Evolutionary conservation across 2,888 invertebrate species (phyloP).

Genomic region (Macropis europaea): DNA sequence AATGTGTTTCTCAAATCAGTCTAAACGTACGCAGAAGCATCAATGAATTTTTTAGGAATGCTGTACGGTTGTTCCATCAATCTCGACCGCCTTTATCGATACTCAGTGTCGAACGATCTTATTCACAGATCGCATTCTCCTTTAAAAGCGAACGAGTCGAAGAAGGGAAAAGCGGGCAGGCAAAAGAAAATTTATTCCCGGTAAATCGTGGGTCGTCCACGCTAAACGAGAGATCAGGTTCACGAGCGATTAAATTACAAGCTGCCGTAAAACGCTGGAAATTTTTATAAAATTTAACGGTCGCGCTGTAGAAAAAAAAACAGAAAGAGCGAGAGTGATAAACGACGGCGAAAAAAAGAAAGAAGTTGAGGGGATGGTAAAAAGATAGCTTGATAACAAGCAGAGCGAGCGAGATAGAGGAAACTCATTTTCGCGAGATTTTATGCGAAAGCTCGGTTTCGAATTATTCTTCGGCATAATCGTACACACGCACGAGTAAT

Average conservation of each 20-base stretch:
- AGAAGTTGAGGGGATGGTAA: conserved; percentile 3
- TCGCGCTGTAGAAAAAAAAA: neutral
- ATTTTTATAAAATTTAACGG: conserved; percentile 54
- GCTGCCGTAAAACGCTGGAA: conserved; percentile 36
- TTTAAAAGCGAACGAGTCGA: neutral
- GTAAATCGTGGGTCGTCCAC: conserved; percentile 52
- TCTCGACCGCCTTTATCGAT: conserved; percentile 6
- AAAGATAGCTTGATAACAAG: conserved; percentile 26
- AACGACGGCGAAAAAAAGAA: neutral
- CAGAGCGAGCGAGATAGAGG: neutral
- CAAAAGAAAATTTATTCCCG: conserved; percentile 51
- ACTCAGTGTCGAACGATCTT: conserved; percentile 6
- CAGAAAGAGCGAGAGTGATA: neutral
- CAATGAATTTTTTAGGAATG: conserved; percentile 4
- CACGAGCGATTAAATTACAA: conserved; percentile 53
- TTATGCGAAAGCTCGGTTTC: neutral
- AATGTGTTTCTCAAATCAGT: too few relatives aligned
- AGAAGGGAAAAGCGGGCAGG: neutral
- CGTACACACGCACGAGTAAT: neutral
- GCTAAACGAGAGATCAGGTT: conserved; percentile 57
- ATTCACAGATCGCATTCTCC: conserved; percentile 24
- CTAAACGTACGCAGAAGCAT: neutral
- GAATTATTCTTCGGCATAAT: neutral
- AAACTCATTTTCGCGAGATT: neutral
- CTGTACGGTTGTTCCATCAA: conserved; percentile 18